Percentiles rank a stretch among this genome's conserved stretches.
These are phyloP conservation scores for Horisme vitalbata DNA, from an alignment of 2,888 invertebrate genomes.

Conservation along the genomic window DNA sequence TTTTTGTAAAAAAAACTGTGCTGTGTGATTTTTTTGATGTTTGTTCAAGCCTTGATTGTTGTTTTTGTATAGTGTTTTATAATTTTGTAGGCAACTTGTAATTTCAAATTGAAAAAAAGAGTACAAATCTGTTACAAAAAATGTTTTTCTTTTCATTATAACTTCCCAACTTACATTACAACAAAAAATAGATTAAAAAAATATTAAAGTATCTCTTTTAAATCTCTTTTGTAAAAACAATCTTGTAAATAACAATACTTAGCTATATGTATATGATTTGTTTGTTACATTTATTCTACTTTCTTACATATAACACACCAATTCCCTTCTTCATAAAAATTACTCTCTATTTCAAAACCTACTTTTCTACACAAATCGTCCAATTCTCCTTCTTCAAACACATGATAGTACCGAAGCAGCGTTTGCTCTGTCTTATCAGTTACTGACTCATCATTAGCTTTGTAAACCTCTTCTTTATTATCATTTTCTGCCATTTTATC, in stretches of 20 bases:
- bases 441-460: background rate
- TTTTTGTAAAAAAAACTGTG: conserved; percentile 2
- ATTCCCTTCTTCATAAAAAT: conserved; percentile 98
- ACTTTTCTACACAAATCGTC: conserved; percentile 84
- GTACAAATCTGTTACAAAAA: conserved; percentile 54
- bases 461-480: background rate
- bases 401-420: conserved; percentile 95
- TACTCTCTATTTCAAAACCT: conserved; percentile 81
- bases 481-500: background rate
- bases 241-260: no score
- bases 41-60: conserved; percentile 37
- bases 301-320: conserved; percentile 94
- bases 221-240: no score
- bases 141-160: conserved; percentile 10
- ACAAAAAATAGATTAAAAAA: no score
- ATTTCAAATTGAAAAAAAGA: conserved; percentile 49
- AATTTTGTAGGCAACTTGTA: conserved; percentile 55
- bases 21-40: conserved; percentile 25
- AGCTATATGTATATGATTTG: conserved; percentile 1
- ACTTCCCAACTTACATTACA: background rate
- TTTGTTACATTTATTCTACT: conserved; percentile 44
- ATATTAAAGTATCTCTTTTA: no score
- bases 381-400: conserved; percentile 93
- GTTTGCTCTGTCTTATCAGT: conserved; percentile 62
- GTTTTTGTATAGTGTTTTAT: conserved; percentile 51